Evolutionary conservation across 2,888 invertebrate genomes (phyloP).

Genomic region (Uloborus plumipes): DNA sequence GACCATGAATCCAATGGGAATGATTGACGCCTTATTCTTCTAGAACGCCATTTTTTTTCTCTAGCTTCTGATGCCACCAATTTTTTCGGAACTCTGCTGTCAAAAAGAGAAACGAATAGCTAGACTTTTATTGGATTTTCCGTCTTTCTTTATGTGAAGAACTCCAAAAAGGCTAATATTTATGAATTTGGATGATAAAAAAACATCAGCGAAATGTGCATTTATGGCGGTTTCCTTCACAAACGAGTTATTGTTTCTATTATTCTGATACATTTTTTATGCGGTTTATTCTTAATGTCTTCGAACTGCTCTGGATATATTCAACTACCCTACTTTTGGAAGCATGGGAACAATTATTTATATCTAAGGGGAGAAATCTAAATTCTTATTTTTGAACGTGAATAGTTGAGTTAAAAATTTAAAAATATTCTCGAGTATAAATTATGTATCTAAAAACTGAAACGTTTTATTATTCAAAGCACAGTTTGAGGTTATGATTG

Average conservation of each 20-base stretch:
- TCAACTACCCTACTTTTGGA: too few species aligned
- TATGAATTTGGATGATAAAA: background rate
- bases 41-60: background rate
- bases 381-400: too few species aligned
- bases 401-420: too few species aligned
- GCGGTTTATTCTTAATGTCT: too few species aligned
- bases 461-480: too few species aligned
- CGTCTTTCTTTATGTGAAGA: background rate
- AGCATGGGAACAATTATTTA: too few species aligned
- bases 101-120: conserved; percentile 3
- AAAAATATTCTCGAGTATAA: too few species aligned
- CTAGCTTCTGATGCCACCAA: background rate
- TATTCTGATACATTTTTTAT: background rate
- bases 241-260: background rate
- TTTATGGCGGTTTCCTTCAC: background rate
- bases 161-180: background rate
- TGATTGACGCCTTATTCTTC: conserved; percentile 1
- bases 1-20: background rate
- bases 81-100: background rate
- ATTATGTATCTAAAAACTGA: too few species aligned
- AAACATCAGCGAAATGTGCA: background rate
- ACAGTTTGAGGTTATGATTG: too few species aligned
- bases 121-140: background rate
- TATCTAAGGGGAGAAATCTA: too few species aligned
- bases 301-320: too few species aligned